Evolutionary conservation across 2,113 vertebrate genomes (phyloP), one percentile per base, ranked within the genome.

Genomic region (Leuciscus idus): DNA sequence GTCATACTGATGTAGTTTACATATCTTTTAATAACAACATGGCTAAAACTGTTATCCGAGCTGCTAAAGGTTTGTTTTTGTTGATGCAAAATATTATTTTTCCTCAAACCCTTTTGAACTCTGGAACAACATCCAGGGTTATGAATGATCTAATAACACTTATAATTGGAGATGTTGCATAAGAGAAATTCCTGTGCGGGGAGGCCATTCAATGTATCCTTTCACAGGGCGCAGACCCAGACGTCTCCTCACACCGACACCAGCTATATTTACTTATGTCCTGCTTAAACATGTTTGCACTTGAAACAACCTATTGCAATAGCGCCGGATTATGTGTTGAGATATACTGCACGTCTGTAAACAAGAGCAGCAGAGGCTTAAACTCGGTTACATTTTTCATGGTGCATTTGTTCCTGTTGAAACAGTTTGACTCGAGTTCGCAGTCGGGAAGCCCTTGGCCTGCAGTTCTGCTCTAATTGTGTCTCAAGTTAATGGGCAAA

Each of bases 401-500:
- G 75, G 91, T 84, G 89, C 87, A 90, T 87, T 89, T 92, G 91
- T 87, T 91, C 66, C 90, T 74, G 17, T 88, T 89, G 90, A 91
- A 90, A 86, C 88, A 62, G 86, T 83, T 73, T 89, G 85, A 90
- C 88, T 81, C 68, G 84, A 90, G 91, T 88, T 91, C 90, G 90
- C 89, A 85, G 87, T 10, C 52, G 89, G 90, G 89, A 92, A 90
- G 92, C 91, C 90, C 88, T 92, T 91, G 90, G 87, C 72, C 89
- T 90, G 91, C 92, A 77, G 92, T 90, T 91, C 50, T 93, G 92
- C 81, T 83, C 92, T 93, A 93, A 93, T 94, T 91, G 92, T 93
- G 93, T 94, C 92, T 92, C 84, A 90, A 92, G 92, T 93, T 93
- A 93, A 92, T 90, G 87, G 89, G 89, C 90, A 90, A 88, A 94